Conservation (phyloP, 2,797 vertebrate genomes). For the Bradypodion ventrale region DNA sequence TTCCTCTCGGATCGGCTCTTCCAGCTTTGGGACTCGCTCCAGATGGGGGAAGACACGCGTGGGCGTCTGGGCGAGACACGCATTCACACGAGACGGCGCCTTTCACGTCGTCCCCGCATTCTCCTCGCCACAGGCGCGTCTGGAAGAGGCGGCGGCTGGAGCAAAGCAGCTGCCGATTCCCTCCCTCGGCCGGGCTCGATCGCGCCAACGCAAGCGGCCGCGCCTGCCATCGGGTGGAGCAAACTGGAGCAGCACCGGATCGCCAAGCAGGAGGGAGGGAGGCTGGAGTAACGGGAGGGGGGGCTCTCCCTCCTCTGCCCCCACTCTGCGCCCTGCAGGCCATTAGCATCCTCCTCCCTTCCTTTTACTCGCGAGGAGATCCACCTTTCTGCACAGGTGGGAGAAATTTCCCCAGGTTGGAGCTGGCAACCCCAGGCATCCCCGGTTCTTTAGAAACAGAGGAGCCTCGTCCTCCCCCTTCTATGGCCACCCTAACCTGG, state of each 20-base stretch:
- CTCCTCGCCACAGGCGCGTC: background rate
- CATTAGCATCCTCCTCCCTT: background rate
- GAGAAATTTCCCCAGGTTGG: too few relatives aligned
- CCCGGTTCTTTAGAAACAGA: too few relatives aligned
- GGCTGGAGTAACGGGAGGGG: too few relatives aligned
- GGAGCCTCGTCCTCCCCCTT: too few relatives aligned
- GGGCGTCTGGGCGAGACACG: too few relatives aligned
- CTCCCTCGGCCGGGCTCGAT: background rate
- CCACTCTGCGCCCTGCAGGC: too few relatives aligned
- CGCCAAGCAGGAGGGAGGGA: too few relatives aligned
- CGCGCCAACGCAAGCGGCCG: conserved; percentile 15
- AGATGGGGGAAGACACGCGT: too few relatives aligned
- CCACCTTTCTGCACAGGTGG: background rate
- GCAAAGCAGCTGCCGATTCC: background rate
- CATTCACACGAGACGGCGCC: background rate
- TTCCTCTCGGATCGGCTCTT: background rate
- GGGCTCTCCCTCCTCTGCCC: background rate
- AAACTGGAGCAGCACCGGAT: background rate
- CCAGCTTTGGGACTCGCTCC: background rate
- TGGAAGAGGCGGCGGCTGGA: background rate
- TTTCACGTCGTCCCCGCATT: background rate
- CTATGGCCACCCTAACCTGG: too few relatives aligned
- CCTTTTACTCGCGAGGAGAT: background rate
- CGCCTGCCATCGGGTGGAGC: conserved; percentile 19
- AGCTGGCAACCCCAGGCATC: too few relatives aligned